Evolutionary conservation across 2,888 invertebrate genomes (phyloP), one percentile per base, ranked within the genome.

Genomic region (Drosophila nigricruria): DNA sequence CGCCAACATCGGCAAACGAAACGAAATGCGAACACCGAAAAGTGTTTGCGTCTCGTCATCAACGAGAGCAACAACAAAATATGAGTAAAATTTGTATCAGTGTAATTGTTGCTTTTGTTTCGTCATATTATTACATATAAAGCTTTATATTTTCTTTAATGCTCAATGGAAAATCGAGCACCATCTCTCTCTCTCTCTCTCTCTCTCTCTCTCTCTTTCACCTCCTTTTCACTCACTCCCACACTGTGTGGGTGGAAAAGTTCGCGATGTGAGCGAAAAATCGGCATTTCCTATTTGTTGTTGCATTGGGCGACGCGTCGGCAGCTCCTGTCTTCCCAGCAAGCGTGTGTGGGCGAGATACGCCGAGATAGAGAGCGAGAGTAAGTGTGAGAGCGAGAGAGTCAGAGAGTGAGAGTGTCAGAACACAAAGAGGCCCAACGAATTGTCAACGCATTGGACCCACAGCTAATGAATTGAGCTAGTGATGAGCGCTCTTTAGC

Each of bases 1-100:
- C 83, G 89, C 82, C 64, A 71, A 53, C 70, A 69, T 76, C 84
- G 74, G 81, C 49, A 64, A 70, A 76, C 73, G 67, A 81, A 40
- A 57, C 73, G 74, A 79, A 84, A 76, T 71, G 72, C 70, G n/a
- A n/a, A n/a, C n/a, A n/a, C 71, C 77, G 84, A 84, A 87, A 81
- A 70, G 71, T 79, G 67, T 82, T 79, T 81, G 78, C 63, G 78
- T 61, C 67, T 78, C 86, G 73, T 71, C 70, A 69, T 53, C 70
- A 59, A 25, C 73, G 42, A 38, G 59, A 57, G 57, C 60, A 60
- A 14, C 25, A 43, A 20, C 32, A 52, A 30, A 60, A 32, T 25
- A 27, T 66, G 61, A 67, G 23, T 63, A 61, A 49, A 58, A 68
- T 32, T 42, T 77, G 58, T 70, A 59, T 64, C 60, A 54, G 63